phyloP scores from a whole-genome alignment of 2,888 invertebrate species.

The Frankliniella intonsa region DNA sequence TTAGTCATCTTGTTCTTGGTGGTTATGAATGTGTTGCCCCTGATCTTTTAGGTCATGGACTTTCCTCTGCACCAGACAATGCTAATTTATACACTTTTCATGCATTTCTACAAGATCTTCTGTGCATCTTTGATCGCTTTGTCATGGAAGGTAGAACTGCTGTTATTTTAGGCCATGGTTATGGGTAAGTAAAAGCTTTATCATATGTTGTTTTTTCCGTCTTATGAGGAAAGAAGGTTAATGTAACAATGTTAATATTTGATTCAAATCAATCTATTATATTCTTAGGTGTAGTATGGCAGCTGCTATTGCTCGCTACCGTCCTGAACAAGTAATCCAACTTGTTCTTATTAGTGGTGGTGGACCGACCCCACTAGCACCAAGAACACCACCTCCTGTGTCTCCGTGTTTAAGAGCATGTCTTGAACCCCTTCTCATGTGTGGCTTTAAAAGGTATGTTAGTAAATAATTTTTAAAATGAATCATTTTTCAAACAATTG shows the following conservation, averaged over 20 bases:
- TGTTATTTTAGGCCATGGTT: conserved; percentile 63
- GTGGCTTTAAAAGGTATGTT: conserved; percentile 52
- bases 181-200: conserved; percentile 52
- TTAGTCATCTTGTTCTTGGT: conserved; percentile 53
- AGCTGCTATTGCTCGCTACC: conserved; percentile 55
- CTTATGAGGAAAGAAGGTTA: not conserved
- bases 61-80: conserved; percentile 57
- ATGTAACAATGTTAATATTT: conserved; percentile 20
- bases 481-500: not conserved
- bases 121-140: conserved; percentile 58
- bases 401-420: conserved; percentile 51
- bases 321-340: conserved; percentile 55
- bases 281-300: conserved; percentile 57
- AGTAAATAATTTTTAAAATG: not conserved
- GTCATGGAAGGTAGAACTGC: conserved; percentile 42
- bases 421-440: conserved; percentile 56
- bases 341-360: conserved; percentile 63
- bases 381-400: conserved; percentile 51
- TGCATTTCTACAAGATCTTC: conserved; percentile 55
- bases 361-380: conserved; percentile 61
- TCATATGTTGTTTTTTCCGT: not conserved
- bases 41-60: conserved; percentile 64
- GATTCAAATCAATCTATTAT: not conserved
- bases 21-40: conserved; percentile 62
- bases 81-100: conserved; percentile 56